Evolutionary conservation across 2,888 invertebrate genomes (phyloP).

Genomic region (Mesoligia furuncula): DNA sequence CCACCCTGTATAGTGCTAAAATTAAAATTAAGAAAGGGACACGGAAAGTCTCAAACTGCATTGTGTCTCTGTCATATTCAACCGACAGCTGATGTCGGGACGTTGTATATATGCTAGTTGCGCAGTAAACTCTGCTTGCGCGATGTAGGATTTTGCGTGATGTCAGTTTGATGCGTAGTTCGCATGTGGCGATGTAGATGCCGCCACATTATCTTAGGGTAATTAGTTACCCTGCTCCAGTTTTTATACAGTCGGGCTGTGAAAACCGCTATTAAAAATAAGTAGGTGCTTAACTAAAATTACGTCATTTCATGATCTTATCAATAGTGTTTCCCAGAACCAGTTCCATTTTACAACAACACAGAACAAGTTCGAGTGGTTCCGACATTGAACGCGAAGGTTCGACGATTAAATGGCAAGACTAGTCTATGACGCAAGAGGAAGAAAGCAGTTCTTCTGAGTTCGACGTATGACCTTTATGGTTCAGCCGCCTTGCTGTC

Average conservation of each 20-base stretch:
- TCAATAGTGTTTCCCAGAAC: slow-evolving; percentile 5
- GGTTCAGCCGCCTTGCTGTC: slow-evolving; percentile 3
- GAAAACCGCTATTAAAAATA: not conserved
- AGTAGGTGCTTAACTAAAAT: not conserved
- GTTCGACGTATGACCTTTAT: slow-evolving; percentile 45
- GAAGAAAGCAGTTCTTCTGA: slow-evolving; percentile 45
- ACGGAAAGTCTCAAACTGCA: not conserved
- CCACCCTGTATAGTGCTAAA: too few relatives aligned
- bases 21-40: too few relatives aligned
- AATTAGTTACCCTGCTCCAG: not conserved
- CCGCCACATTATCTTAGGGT: not conserved
- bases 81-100: too few relatives aligned
- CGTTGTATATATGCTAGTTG: not conserved
- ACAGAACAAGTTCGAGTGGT: slow-evolving; percentile 14
- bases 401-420: slow-evolving; percentile 44
- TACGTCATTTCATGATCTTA: not conserved
- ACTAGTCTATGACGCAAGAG: slow-evolving; percentile 43
- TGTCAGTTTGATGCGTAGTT: not conserved
- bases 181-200: not conserved
- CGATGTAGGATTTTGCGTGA: not conserved
- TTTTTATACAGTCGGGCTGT: not conserved
- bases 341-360: slow-evolving; percentile 1
- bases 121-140: not conserved
- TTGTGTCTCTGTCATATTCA: not conserved
- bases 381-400: slow-evolving; percentile 36